These are phyloP conservation scores for Aurelia aurita complex sp. Pacific DNA, from an alignment of 30 jellyfish, hydroid and myxozoan species.

Conservation along the genomic window DNA sequence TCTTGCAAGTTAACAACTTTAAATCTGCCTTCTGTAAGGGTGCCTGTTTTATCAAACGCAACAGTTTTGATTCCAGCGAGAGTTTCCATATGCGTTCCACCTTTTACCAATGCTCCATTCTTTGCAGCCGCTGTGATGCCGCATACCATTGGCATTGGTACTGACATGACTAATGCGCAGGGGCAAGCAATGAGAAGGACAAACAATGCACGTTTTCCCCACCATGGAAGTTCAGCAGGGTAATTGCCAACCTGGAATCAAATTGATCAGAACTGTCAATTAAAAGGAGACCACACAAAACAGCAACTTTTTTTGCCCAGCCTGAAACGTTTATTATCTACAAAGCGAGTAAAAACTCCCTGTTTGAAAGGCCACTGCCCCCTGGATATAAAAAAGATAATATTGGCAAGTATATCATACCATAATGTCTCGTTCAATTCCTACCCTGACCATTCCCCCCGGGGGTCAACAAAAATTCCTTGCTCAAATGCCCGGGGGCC, in stretches of 20 bases:
- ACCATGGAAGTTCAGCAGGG: conserved; percentile 47
- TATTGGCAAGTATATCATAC: too few relatives aligned
- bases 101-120: conserved; percentile 77
- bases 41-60: conserved; percentile 95
- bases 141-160: conserved; percentile 83
- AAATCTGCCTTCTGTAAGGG: conserved; percentile 95
- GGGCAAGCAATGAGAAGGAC: conserved; percentile 92
- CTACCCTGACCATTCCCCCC: too few relatives aligned
- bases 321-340: too few relatives aligned
- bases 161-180: conserved; percentile 91
- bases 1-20: conserved; percentile 61
- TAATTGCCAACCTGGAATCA: conserved; percentile 54
- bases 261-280: background rate
- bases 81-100: conserved; percentile 80
- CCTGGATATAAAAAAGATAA: too few relatives aligned
- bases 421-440: too few relatives aligned
- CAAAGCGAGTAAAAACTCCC: too few relatives aligned
- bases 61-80: conserved; percentile 67
- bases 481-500: too few relatives aligned
- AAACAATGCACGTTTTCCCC: conserved; percentile 89
- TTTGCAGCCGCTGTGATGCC: conserved; percentile 92
- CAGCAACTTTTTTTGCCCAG: too few relatives aligned
- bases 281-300: too few relatives aligned
- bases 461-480: too few relatives aligned
- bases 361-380: too few relatives aligned